Base-by-base conservation (phyloP, 2,888 invertebrate species). In the Lampropteryx suffumata region DNA sequence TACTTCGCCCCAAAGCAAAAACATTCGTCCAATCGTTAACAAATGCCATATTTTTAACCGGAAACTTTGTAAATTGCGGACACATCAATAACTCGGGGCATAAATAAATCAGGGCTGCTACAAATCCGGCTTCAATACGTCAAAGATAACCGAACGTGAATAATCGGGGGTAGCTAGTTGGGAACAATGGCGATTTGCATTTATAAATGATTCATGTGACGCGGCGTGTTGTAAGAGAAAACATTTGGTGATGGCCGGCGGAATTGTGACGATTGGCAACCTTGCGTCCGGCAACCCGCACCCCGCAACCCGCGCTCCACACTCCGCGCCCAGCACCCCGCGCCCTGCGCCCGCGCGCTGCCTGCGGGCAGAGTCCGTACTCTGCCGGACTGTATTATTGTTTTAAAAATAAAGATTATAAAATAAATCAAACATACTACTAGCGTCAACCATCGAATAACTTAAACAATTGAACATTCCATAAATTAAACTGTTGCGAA, bases 141-240 rank as follows among this genome's bases (percentile, higher is more conserved):
- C 79, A 77, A 71, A 76, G 81, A 81, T 82, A 82, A 78, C 76
- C 71, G 72, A 69, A 72, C 76, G 80, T 76, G 81, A 79, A 82
- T 79, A 79, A 83, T 80, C 81, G 80, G 70, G 70, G 73, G 63
- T 73, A 74, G 24, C 24, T 24, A 24, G 76, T 78, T 76, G 75
- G 69, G 67, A 82, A 80, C 80, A 77, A 78, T 73, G 64, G 73
- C 66, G 71, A 82, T 82, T 82, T 82, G 79, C 82, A 83, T 82
- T 79, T 77, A 84, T 84, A 82, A 82, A 84, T 84, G 81, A 84
- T 84, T 84, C 83, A 84, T 83, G 79, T 57, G 59, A 59, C 62
- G 65, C 60, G 61, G 68, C 71, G 67, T 74, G 78, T 76, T 77
- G 73, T 70, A 70, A 70, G 76, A 76, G 79, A 76, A 79, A 82